Percentiles rank a stretch among this genome's conserved stretches.
Evolutionary conservation across 2,113 vertebrate species (phyloP).

Genomic region (Phalacrocorax brasilianus): DNA sequence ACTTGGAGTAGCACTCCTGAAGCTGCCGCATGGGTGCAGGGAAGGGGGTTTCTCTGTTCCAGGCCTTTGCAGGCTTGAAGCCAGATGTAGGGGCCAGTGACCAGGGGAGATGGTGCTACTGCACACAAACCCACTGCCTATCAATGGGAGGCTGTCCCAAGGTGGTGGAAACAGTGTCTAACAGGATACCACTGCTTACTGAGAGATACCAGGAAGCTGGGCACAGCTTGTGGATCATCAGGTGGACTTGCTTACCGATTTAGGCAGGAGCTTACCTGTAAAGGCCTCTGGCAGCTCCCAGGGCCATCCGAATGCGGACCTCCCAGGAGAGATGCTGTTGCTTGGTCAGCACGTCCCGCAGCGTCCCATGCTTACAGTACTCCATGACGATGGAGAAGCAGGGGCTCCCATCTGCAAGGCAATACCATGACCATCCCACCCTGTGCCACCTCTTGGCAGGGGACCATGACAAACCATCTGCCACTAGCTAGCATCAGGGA

Average conservation of each 20-base stretch:
- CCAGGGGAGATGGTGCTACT: not conserved
- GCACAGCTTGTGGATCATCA: not conserved
- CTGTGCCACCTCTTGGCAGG: not conserved
- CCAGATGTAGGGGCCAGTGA: not conserved
- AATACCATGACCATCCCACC: not conserved
- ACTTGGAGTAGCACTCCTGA: not conserved
- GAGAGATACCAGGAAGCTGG: not conserved
- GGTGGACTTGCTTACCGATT: not conserved
- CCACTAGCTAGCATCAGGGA: not conserved
- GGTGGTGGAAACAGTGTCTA: not conserved
- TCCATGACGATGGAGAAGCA: conserved; percentile 86
- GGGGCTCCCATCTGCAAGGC: conserved; percentile 70
- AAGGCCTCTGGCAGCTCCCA: conserved; percentile 83
- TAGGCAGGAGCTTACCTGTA: conserved; percentile 76
- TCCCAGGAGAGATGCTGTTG: conserved; percentile 69
- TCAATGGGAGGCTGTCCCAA: no score
- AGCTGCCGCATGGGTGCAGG: not conserved
- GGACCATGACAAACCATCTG: not conserved
- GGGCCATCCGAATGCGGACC: conserved; percentile 74
- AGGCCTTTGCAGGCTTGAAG: not conserved
- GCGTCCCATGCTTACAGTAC: conserved; percentile 84
- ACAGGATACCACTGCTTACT: not conserved
- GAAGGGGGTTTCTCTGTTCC: not conserved
- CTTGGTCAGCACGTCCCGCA: conserved; percentile 79
- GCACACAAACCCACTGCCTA: not conserved